Conservation (phyloP, 2,888 invertebrate genomes). For the Hemicrepidius hirtus region DNA sequence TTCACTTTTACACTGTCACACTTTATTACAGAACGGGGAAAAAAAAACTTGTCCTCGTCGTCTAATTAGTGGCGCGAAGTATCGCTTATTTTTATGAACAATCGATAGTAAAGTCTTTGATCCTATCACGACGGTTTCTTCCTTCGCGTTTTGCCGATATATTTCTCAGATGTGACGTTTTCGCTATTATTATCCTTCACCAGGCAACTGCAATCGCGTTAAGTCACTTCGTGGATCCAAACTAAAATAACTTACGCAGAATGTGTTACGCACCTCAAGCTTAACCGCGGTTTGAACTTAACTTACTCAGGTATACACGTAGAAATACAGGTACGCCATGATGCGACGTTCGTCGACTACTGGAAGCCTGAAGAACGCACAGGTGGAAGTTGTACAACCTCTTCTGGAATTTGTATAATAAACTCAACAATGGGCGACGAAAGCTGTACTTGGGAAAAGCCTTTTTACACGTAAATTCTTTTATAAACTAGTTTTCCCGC, state of each 20-base stretch:
- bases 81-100: slow-evolving; percentile 26
- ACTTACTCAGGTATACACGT: slow-evolving; percentile 24
- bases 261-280: slow-evolving; percentile 31
- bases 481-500: neutral
- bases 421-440: slow-evolving; percentile 12
- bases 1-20: slow-evolving; percentile 24
- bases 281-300: slow-evolving; percentile 22
- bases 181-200: slow-evolving; percentile 51
- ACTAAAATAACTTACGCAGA: slow-evolving; percentile 49
- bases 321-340: slow-evolving; percentile 46
- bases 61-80: neutral
- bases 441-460: neutral
- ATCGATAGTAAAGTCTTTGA: slow-evolving; percentile 23
- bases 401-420: slow-evolving; percentile 40
- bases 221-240: slow-evolving; percentile 37
- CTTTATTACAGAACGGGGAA: neutral
- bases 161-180: slow-evolving; percentile 50
- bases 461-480: neutral
- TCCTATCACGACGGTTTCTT: slow-evolving; percentile 38
- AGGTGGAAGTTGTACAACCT: slow-evolving; percentile 50
- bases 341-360: slow-evolving; percentile 34
- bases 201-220: slow-evolving; percentile 45
- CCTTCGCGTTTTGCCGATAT: slow-evolving; percentile 38
- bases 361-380: slow-evolving; percentile 44
- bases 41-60: slow-evolving; percentile 18